Base-by-base conservation (phyloP, 2,888 invertebrate genomes). In the Spialia ferax region DNA sequence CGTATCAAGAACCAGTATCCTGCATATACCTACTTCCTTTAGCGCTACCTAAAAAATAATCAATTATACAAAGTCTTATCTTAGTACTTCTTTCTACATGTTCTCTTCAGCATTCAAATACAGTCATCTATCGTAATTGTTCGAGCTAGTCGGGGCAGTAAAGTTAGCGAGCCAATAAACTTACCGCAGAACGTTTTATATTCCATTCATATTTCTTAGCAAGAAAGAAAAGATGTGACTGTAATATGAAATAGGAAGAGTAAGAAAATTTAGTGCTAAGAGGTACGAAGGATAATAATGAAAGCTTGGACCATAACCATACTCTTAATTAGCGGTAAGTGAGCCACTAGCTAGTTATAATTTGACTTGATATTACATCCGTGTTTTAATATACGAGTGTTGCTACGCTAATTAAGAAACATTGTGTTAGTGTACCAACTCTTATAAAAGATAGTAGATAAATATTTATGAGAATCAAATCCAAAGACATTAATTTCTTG, bases 251-350 rank as follows among this genome's bases (percentile, higher is more conserved):
- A 68, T 70, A 74, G 18, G 20, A 66, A 26, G 63, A 64, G 57
- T 23, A 38, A 29, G 52, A 60, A 52, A 26, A 52, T 60, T 66
- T 60, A 60, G 52, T 52, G 52, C 38, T 65, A 50, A 59, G 59
- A 65, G 65, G 50, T 59, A 59, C n/a, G 26, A 32, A 42, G 15
- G 26, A 66, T 29, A 22, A 66, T 60, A 65, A 66, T 73, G 74
- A 52, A 42, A 59, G 26, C 60, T 59, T 67, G 69, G 71, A 70
- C 71, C 70, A 66, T 71, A 59, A 54, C 52, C 68, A 69, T 69
- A 55, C 59, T 73, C 66, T 61, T 73, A 69, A 73, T 74, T 61
- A 74, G 69, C 67, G 73, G 74, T 74, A 69, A 73, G 72, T 69
- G 61, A 64, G 65, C 45, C 15, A 8, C 15, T n/a, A 42, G 45